These are phyloP conservation scores for Campaea margaritaria DNA, from an alignment of 2,888 invertebrate species.

Conservation along the genomic window DNA sequence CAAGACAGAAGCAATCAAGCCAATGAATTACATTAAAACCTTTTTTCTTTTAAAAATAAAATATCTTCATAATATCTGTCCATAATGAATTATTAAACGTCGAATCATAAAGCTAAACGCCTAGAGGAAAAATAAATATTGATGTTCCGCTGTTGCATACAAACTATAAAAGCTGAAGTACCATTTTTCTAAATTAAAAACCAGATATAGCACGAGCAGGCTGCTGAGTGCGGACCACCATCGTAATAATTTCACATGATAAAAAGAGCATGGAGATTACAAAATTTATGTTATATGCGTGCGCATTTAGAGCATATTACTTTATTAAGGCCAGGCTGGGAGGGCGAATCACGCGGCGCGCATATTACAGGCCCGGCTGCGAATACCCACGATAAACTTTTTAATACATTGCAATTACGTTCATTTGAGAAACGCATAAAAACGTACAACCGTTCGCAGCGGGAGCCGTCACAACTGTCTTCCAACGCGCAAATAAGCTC, in stretches of 20 bases:
- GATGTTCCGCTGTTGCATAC: constrained; percentile 60
- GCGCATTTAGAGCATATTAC: constrained; percentile 83
- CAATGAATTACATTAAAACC: constrained; percentile 46
- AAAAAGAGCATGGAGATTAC: constrained; percentile 77
- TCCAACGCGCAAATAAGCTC: constrained; percentile 58
- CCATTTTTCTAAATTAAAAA: constrained; percentile 77
- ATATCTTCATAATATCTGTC: constrained; percentile 34
- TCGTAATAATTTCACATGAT: constrained; percentile 77
- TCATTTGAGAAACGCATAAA: constrained; percentile 75
- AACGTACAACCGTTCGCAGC: constrained; percentile 64
- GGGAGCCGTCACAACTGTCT: constrained; percentile 66
- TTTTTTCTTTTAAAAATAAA: constrained; percentile 23
- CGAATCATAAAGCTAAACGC: constrained; percentile 58
- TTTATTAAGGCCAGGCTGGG: constrained; percentile 80
- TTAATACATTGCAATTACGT: constrained; percentile 79
- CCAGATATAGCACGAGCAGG: constrained; percentile 66
- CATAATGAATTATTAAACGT: constrained; percentile 23
- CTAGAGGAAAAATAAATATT: constrained; percentile 72
- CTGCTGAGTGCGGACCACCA: constrained; percentile 75
- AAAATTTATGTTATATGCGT: constrained; percentile 82
- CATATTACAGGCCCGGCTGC: constrained; percentile 61
- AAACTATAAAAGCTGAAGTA: constrained; percentile 64
- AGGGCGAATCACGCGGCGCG: constrained; percentile 68
- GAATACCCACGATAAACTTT: constrained; percentile 73
- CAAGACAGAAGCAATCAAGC: constrained; percentile 45